These are phyloP conservation scores for Cerastis rubricosa DNA, from an alignment of 2,888 invertebrate genomes.

Conservation along the genomic window DNA sequence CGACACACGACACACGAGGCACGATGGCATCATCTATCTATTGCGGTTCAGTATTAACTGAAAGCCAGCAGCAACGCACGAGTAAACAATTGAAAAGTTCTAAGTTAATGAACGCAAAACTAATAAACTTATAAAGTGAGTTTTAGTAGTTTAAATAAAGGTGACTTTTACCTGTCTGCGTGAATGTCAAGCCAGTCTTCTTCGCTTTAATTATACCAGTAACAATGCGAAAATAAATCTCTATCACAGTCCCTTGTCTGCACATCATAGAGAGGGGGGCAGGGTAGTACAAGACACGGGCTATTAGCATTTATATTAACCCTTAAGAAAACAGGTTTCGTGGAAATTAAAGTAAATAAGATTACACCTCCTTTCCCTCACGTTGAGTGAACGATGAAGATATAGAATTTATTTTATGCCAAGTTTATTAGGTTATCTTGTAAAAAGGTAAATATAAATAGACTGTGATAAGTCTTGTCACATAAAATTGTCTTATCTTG, in stretches of 20 bases:
- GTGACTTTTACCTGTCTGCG: conserved; percentile 6
- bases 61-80: conserved; percentile 3
- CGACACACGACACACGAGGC: no score
- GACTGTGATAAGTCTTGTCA: conserved; percentile 8
- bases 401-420: conserved; percentile 33
- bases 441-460: conserved; percentile 24
- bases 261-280: conserved; percentile 37
- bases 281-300: conserved; percentile 68
- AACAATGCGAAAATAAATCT: conserved; percentile 60
- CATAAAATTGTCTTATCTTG: conserved; percentile 7
- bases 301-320: conserved; percentile 88
- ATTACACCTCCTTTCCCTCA: conserved; percentile 73
- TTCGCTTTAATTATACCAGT: conserved; percentile 44
- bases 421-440: conserved; percentile 45
- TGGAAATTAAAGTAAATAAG: conserved; percentile 80
- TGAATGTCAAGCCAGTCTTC: conserved; percentile 7
- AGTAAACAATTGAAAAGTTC: conserved; percentile 37
- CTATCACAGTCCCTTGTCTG: conserved; percentile 44
- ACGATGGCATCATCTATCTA: no score
- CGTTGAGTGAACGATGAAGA: conserved; percentile 29
- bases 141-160: conserved; percentile 15
- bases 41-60: not conserved
- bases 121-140: conserved; percentile 27
- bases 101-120: conserved; percentile 8
- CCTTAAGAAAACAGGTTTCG: conserved; percentile 82